Base-by-base conservation (phyloP, 2,888 invertebrate genomes). In the Acrobeloides nanus region DNA sequence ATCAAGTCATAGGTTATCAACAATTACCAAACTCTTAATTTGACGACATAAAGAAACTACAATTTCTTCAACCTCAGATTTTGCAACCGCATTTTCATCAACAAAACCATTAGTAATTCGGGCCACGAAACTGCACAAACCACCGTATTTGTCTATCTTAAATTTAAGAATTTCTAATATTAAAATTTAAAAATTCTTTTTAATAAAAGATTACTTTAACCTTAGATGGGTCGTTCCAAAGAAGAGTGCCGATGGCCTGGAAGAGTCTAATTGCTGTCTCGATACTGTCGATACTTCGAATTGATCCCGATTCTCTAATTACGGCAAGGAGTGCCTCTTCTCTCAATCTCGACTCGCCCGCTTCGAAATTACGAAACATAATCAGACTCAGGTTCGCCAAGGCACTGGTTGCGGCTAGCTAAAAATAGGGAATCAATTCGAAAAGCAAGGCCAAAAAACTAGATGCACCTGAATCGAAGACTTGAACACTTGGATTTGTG, bases 241-340 rank as follows among this genome's bases (percentile, higher is more conserved):
- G 62, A 15, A 87, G 73, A 0, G 86, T 87, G 38, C 87, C 87
- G 25, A 87, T 75, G 0, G 84, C 84, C 17, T 88, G 84, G 21
- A 81, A 77, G 70, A 88, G 81, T 76, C 82, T 86, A 48, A 83
- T 81, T 0, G 86, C 85, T 73, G 50, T 52, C 35, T 59, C 53
- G 24, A 50, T 26, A 6, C 48, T 12, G 6, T 29, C 25, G 25
- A 54, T 59, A 3, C 25, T 26, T 10, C 39, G 15, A 18, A 37
- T 34, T 10, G 17, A 6, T 20, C 43, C 45, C 12, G 48, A 38
- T 4, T 38, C 53, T 34, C 48, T 46, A 32, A 68, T 51, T n/a
- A 67, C 49, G 17, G 55, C 54, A 27, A 64, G 56, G 35, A 70
- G 27, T 7, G 59, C 48, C 43, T 70, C 70, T 43, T 70, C 70